A percentile compares a stretch with the other conserved stretches of the same genome.
Evolutionary conservation across 2,888 invertebrate species (phyloP).

Genomic region (Drosophila melanocephala): DNA sequence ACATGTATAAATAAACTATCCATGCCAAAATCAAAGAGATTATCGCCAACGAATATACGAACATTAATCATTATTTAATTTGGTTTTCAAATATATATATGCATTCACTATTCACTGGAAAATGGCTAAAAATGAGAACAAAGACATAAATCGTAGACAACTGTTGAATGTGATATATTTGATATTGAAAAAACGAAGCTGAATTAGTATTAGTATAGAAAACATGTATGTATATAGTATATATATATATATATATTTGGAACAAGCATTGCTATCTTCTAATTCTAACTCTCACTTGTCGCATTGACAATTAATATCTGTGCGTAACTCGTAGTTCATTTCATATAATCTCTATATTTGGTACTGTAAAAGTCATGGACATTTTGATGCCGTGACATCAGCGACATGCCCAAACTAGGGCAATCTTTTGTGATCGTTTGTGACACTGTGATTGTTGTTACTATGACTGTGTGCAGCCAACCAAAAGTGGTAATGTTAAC

Average conservation of each 20-base stretch:
- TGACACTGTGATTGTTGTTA: conserved; percentile 3
- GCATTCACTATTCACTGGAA: background rate
- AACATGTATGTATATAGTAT: background rate
- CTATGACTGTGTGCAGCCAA: conserved; percentile 39
- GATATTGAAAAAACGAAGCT: background rate
- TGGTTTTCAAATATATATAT: background rate
- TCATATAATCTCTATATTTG: conserved; percentile 50
- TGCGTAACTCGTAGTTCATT: conserved; percentile 14
- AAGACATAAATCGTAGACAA: background rate
- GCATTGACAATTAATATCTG: background rate
- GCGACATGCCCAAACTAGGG: conserved; percentile 63
- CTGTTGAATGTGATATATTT: background rate
- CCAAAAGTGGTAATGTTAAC: conserved; percentile 46
- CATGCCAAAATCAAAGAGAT: conserved; percentile 8
- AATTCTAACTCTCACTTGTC: conserved; percentile 28
- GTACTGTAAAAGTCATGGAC: conserved; percentile 55
- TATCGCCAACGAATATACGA: conserved; percentile 1
- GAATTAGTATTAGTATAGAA: background rate
- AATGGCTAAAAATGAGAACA: background rate
- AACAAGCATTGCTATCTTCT: background rate
- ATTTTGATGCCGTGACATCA: conserved; percentile 62
- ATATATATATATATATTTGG: background rate
- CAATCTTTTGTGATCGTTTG: conserved; percentile 55
- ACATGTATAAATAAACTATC: background rate
- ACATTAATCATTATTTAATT: conserved; percentile 32